phyloP scores from a whole-genome alignment of 2,113 vertebrate species.

The Stegostoma tigrinum region DNA sequence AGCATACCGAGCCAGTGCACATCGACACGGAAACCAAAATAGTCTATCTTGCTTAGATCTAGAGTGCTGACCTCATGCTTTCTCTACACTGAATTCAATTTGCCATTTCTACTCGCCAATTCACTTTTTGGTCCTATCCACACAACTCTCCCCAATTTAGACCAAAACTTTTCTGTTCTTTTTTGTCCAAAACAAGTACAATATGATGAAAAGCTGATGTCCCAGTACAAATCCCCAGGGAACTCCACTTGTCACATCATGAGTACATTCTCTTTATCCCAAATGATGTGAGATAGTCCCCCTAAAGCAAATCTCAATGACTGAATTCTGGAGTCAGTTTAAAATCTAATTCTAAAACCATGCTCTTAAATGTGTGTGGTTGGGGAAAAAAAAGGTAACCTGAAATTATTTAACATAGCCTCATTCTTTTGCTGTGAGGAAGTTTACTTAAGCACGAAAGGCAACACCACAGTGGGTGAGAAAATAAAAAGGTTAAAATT shows the following conservation, averaged over 20 bases:
- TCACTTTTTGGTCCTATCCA: neutral
- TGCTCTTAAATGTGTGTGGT: neutral
- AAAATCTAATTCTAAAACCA: neutral
- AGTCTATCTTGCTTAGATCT: neutral
- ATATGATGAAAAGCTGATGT: neutral
- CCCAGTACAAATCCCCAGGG: neutral
- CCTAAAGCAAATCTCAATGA: neutral
- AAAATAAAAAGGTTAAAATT: neutral
- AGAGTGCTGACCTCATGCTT: neutral
- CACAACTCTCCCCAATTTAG: neutral
- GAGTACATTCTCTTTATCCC: neutral
- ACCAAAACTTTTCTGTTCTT: neutral
- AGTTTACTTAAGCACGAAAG: neutral
- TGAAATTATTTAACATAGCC: neutral
- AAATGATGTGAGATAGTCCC: neutral
- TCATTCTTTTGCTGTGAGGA: neutral
- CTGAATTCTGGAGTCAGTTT: neutral
- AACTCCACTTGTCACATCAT: neutral
- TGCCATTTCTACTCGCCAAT: neutral
- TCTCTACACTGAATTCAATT: neutral
- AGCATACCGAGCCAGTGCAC: too few relatives aligned
- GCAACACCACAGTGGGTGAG: neutral
- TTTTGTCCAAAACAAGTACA: neutral
- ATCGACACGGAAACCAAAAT: neutral
- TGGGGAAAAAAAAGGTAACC: neutral